Percentiles rank a stretch among this genome's conserved stretches.
Conservation (phyloP, 2,113 vertebrate genomes). For the Helogale parvula region DNA sequence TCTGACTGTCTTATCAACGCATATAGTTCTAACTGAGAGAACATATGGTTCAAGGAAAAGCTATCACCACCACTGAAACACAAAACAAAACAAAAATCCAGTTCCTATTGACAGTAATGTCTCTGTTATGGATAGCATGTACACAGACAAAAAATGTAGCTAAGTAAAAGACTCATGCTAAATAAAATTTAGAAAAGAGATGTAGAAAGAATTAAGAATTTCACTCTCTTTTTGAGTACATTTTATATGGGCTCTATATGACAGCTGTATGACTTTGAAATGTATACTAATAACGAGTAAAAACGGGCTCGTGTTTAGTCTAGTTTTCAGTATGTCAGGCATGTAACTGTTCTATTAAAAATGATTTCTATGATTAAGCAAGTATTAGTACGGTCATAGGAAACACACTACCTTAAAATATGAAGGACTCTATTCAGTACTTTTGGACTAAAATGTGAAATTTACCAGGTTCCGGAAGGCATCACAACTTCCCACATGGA, state of each 20-base stretch:
- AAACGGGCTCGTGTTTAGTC: neutral
- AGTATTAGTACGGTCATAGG: neutral
- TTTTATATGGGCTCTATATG: neutral
- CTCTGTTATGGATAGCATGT: neutral
- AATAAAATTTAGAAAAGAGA: constrained; percentile 34
- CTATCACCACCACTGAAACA: neutral
- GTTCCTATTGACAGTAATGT: neutral
- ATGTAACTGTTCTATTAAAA: neutral
- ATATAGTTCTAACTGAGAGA: neutral
- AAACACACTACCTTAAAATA: constrained; percentile 5
- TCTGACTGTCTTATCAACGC: neutral
- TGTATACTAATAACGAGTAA: neutral
- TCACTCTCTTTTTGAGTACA: neutral
- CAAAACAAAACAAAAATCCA: neutral
- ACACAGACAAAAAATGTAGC: neutral
- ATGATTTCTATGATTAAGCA: neutral
- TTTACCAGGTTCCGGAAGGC: neutral
- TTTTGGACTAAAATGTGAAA: constrained; percentile 25
- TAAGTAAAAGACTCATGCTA: neutral
- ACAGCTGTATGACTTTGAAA: neutral
- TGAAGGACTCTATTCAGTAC: neutral
- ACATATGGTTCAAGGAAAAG: neutral
- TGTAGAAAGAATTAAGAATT: neutral
- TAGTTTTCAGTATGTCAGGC: constrained; percentile 23
- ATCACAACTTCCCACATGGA: neutral